A percentile compares a stretch with the other conserved stretches of the same genome.
Evolutionary conservation across 2,888 invertebrate genomes (phyloP).

Genomic region (Dromius quadrimaculatus): DNA sequence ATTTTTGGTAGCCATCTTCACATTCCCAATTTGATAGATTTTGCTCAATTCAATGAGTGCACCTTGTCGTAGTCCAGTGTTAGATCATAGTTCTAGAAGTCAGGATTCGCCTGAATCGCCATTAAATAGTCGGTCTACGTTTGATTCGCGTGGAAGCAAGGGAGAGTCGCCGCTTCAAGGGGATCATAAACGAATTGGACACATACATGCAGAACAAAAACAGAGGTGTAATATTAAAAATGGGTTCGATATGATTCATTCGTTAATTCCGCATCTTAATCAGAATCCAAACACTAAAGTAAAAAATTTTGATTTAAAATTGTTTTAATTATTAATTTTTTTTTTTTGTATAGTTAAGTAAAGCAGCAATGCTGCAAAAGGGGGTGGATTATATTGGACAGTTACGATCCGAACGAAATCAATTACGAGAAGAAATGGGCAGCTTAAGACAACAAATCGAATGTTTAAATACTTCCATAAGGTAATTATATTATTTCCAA

Average conservation of each 20-base stretch:
- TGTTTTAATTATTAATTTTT: too few relatives aligned
- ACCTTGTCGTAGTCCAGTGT: constrained; percentile 66
- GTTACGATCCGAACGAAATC: constrained; percentile 85
- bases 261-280: constrained; percentile 90
- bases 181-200: constrained; percentile 86
- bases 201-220: constrained; percentile 96
- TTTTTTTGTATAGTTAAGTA: constrained; percentile 78
- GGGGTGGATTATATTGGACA: constrained; percentile 96
- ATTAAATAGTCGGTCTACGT: constrained; percentile 59
- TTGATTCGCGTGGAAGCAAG: constrained; percentile 65
- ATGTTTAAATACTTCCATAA: constrained; percentile 88
- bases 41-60: constrained; percentile 58
- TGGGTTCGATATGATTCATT: constrained; percentile 94
- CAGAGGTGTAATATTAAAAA: constrained; percentile 95
- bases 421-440: constrained; percentile 92
- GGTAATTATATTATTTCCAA: too few relatives aligned
- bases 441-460: constrained; percentile 89
- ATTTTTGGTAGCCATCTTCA: too few relatives aligned
- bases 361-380: constrained; percentile 96
- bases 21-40: constrained; percentile 54
- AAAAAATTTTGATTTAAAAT: background rate
- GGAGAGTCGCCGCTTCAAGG: constrained; percentile 68
- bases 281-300: constrained; percentile 92
- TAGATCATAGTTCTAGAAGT: constrained; percentile 66
- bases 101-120: constrained; percentile 76